Evolutionary conservation across 2,113 vertebrate genomes (phyloP).

Genomic region (Pyrgilauda ruficollis): DNA sequence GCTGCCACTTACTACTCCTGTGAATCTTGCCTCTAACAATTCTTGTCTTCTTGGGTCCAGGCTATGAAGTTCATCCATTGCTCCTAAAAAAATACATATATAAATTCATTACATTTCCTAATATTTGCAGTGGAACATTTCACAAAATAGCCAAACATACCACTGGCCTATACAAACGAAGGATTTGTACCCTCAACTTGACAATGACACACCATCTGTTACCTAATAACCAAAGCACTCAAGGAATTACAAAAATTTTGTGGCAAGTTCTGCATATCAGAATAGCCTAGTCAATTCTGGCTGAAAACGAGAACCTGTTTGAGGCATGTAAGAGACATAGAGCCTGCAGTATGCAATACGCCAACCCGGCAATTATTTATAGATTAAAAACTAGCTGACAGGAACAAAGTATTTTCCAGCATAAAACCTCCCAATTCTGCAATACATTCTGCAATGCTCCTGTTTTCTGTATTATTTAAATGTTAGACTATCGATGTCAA

Average conservation of each 20-base stretch:
- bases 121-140: constrained; percentile 8
- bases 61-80: constrained; percentile 99
- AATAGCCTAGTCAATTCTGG: neutral
- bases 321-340: neutral
- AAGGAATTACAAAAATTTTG: neutral
- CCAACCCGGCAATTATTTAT: constrained; percentile 22
- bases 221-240: neutral
- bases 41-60: constrained; percentile 98
- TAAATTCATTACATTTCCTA: neutral
- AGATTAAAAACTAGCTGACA: constrained; percentile 3
- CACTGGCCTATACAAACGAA: neutral
- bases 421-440: neutral
- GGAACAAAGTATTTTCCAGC: constrained; percentile 1
- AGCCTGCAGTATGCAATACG: neutral
- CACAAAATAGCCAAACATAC: neutral
- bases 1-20: constrained; percentile 93
- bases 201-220: neutral
- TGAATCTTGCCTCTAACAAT: constrained; percentile 95
- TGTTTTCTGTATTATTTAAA: neutral
- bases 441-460: neutral
- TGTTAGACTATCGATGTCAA: neutral
- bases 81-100: constrained; percentile 74
- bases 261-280: neutral
- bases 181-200: neutral
- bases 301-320: neutral